Conservation (phyloP, 1,140 invertebrate genomes). For the Drosophila sp. region DNA sequence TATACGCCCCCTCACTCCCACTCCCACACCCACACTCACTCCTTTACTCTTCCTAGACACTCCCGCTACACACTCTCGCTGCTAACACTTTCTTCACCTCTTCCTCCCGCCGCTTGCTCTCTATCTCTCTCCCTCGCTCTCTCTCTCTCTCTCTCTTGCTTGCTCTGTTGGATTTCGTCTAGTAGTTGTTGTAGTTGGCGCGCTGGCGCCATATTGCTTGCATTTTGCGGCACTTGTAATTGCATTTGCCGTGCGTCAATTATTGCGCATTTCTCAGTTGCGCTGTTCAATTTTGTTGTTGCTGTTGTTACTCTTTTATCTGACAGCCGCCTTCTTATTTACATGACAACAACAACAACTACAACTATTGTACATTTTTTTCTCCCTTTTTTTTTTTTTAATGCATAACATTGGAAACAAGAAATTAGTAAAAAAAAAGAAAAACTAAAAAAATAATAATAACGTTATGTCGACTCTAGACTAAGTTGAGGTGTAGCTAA, state of each 20-base stretch:
- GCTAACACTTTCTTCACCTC: background rate
- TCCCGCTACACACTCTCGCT: background rate
- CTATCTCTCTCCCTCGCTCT: background rate
- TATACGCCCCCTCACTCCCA: constrained; percentile 27
- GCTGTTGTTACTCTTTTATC: constrained; percentile 59
- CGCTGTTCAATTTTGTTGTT: constrained; percentile 59
- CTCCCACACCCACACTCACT: background rate
- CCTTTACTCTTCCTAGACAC: background rate
- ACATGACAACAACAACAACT: constrained; percentile 53
- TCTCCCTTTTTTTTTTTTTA: constrained; percentile 30
- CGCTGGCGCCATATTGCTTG: constrained; percentile 38
- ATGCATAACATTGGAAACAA: constrained; percentile 64
- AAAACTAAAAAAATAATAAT: background rate
- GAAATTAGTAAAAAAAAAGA: constrained; percentile 9
- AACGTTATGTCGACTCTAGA: background rate
- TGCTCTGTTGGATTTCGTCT: background rate
- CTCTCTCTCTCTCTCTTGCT: background rate
- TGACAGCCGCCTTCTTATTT: constrained; percentile 77
- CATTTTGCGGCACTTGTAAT: constrained; percentile 47
- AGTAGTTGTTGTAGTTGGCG: background rate
- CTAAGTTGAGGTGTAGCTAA: no score
- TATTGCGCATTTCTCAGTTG: constrained; percentile 78
- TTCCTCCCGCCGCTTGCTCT: background rate
- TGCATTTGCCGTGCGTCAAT: constrained; percentile 81
- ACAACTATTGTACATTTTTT: constrained; percentile 53